Evolutionary conservation across 2,113 vertebrate genomes (phyloP).

Genomic region (Microtus pennsylvanicus): DNA sequence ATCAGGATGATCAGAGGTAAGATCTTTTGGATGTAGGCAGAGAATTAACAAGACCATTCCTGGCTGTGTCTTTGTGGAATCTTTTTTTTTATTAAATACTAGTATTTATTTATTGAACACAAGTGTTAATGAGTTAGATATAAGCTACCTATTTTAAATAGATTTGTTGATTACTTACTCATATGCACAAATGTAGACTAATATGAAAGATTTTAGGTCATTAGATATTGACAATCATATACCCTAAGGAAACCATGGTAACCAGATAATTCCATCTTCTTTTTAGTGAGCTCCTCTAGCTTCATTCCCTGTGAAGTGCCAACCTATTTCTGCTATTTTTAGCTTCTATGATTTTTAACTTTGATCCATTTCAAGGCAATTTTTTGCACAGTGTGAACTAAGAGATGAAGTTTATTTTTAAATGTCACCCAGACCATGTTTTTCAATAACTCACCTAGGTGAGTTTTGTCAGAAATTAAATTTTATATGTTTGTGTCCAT

Average conservation of each 20-base stretch:
- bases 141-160: not conserved
- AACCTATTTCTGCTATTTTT: not conserved
- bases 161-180: not conserved
- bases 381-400: not conserved
- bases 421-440: not conserved
- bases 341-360: not conserved
- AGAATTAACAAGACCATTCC: not conserved
- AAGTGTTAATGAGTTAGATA: not conserved
- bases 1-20: not conserved
- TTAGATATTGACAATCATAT: not conserved
- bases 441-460: not conserved
- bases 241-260: not conserved
- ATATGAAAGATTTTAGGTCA: not conserved
- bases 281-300: not conserved
- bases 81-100: not conserved
- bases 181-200: not conserved
- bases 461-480: constrained; percentile 8
- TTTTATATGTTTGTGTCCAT: not conserved
- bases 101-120: not conserved
- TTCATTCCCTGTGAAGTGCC: not conserved
- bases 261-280: not conserved
- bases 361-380: constrained; percentile 15
- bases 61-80: not conserved
- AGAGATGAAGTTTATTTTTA: not conserved
- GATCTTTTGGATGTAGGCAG: not conserved